Percentiles rank a stretch among this genome's conserved stretches.
These are phyloP conservation scores for Zeugodacus cucurbitae DNA, from an alignment of 1,140 invertebrate genomes.

Conservation along the genomic window DNA sequence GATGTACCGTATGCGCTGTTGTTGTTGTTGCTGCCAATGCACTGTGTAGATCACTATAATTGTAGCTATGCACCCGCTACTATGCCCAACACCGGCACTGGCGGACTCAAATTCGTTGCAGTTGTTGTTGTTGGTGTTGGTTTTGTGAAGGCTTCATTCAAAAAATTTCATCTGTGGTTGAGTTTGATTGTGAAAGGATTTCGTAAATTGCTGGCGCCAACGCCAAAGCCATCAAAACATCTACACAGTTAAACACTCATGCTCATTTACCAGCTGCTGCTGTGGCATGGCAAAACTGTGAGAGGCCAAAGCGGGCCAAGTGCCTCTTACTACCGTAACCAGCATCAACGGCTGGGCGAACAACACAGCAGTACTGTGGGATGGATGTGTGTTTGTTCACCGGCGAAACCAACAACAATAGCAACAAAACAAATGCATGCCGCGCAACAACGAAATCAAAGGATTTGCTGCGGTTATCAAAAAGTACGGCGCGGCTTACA, in stretches of 20 bases:
- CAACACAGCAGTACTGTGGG: neutral
- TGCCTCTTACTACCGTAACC: neutral
- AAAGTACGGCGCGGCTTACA: neutral
- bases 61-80: neutral
- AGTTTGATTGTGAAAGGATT: conserved; percentile 66
- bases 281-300: neutral
- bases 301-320: neutral
- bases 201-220: conserved; percentile 63
- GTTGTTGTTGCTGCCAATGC: neutral
- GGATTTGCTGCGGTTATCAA: conserved; percentile 25
- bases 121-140: neutral
- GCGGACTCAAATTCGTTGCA: neutral
- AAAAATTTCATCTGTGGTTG: conserved; percentile 56
- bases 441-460: neutral
- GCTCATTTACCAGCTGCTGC: neutral
- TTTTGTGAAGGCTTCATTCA: neutral
- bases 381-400: neutral
- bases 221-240: conserved; percentile 43
- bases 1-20: neutral
- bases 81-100: neutral
- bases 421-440: neutral
- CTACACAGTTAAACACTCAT: neutral
- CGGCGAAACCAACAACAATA: neutral
- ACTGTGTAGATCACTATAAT: neutral
- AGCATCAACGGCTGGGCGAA: neutral